Conservation (phyloP, 92 coral and sea anemone genomes). For the Isaurus tuberculatus region DNA sequence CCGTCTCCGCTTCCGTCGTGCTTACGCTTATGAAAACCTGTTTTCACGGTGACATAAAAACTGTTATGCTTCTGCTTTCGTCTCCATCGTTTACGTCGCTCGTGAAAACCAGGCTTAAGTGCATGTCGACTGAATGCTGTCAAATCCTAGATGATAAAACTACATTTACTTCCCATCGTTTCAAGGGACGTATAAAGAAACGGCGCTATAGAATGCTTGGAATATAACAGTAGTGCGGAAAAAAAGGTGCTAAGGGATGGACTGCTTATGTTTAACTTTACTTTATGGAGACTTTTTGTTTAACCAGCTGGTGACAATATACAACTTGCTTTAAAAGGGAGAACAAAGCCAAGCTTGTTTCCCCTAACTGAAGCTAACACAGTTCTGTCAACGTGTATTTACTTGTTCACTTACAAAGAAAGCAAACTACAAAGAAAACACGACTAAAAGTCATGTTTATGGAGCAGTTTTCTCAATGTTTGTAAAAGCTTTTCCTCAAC, state of each 20-base stretch:
- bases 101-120: too few species aligned
- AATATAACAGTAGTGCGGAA: neutral
- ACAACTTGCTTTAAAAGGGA: neutral
- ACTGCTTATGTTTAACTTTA: neutral
- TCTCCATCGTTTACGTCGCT: too few species aligned
- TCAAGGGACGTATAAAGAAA: too few species aligned
- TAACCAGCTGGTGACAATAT: constrained; percentile 34
- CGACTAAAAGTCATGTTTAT: neutral
- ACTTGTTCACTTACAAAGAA: constrained; percentile 20
- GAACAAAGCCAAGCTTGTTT: constrained; percentile 10
- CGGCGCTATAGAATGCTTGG: neutral
- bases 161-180: too few species aligned
- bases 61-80: too few species aligned
- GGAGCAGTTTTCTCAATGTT: neutral
- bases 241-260: neutral
- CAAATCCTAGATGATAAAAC: too few species aligned
- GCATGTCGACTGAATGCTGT: too few species aligned
- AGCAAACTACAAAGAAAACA: neutral
- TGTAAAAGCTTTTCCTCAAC: neutral
- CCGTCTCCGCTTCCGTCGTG: too few species aligned
- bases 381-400: neutral
- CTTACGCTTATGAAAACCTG: too few species aligned
- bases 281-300: neutral
- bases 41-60: too few species aligned
- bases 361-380: neutral